Conservation (phyloP, 2,113 vertebrate genomes). For the Corvus cornix region DNA sequence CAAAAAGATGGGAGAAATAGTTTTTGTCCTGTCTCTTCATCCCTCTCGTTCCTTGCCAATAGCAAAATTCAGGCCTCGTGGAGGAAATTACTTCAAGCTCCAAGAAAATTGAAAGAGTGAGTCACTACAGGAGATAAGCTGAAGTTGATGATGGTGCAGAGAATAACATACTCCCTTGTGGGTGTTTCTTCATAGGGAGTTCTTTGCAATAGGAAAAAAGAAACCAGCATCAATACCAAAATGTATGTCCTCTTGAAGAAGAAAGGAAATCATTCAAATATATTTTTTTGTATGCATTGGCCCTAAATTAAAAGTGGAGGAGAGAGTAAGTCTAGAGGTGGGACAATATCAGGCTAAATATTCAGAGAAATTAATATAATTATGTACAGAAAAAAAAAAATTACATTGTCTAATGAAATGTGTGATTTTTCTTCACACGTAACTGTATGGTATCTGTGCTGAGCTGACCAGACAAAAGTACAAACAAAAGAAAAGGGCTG, state of each 20-base stretch:
- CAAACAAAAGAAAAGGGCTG: background rate
- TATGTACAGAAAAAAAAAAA: background rate
- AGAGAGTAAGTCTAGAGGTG: background rate
- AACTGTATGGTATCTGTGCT: background rate
- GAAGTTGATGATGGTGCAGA: background rate
- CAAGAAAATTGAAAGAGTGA: background rate
- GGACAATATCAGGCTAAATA: background rate
- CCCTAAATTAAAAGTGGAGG: background rate
- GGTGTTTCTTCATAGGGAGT: background rate
- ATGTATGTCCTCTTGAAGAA: background rate
- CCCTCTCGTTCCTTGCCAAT: background rate
- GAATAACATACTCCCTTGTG: background rate
- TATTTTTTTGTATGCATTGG: background rate
- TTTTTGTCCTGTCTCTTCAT: background rate
- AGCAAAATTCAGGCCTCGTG: background rate
- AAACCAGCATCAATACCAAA: background rate
- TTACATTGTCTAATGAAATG: background rate
- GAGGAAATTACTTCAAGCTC: background rate
- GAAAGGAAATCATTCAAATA: background rate
- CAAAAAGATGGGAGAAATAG: background rate
- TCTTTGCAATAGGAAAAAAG: background rate
- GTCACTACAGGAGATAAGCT: background rate
- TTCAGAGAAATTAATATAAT: background rate
- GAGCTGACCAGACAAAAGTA: background rate
- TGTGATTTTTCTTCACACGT: fast-evolving